These are phyloP conservation scores for Amblyraja radiata DNA, from an alignment of 2,797 vertebrate genomes.

Conservation along the genomic window DNA sequence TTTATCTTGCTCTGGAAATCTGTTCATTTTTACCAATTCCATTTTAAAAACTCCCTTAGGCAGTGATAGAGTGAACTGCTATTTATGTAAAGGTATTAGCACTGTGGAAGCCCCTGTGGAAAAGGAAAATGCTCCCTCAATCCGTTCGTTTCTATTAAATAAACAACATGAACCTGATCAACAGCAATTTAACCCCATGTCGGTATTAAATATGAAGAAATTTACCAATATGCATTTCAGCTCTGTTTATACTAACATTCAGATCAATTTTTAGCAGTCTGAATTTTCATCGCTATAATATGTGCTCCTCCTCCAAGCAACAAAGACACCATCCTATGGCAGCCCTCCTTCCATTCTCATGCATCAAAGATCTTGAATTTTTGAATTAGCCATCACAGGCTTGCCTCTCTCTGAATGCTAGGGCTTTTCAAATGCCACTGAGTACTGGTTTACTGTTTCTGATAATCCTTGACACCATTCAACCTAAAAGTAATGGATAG, in stretches of 20 bases:
- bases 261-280: not conserved
- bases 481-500: no score
- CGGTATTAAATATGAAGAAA: not conserved
- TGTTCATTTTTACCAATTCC: not conserved
- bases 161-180: constrained; percentile 4
- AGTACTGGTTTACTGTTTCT: not conserved
- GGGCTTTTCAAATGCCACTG: not conserved
- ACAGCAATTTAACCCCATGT: not conserved
- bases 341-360: not conserved
- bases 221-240: not conserved
- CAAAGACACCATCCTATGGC: not conserved
- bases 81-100: not conserved
- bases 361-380: not conserved
- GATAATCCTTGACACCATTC: not conserved
- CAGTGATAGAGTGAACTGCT: not conserved
- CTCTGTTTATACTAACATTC: not conserved
- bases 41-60: not conserved
- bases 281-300: not conserved
- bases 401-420: not conserved
- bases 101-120: not conserved
- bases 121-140: not conserved
- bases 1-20: not conserved
- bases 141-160: constrained; percentile 9
- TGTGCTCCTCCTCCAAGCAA: not conserved
- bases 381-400: not conserved